Evolutionary conservation across 2,797 vertebrate species (phyloP), one percentile per base, ranked within the genome.

Genomic region (Ispidina lecontei): DNA sequence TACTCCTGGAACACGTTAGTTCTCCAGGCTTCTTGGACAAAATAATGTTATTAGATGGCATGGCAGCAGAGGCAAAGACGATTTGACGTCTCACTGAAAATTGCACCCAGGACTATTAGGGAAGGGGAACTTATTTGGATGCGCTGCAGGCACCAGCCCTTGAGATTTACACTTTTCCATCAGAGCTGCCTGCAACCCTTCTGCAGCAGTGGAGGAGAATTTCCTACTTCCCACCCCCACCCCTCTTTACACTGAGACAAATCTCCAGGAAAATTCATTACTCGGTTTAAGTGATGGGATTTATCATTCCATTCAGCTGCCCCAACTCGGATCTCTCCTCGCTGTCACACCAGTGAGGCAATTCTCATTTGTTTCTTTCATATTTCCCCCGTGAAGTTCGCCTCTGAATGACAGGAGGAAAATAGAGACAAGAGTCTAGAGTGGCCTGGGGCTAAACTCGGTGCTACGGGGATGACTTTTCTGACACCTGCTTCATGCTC

Each of bases 201-300:
- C 85, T 71, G 72, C 81, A 75, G 81, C 90, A 91, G 20, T 7
- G 0, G 28, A 85, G 65, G 64, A 83, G 64, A 86, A 91, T 88
- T 76, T 94, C 71, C 33, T 82, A 58, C 68, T 72, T 22, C 1
- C 29, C 68, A 23, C 33, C 16, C 62, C 65, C 18, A 39, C 35
- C 65, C 39, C 77, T 62, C 74, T 91, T 89, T 65, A 58, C 18
- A 47, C 77, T 33, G 94, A 94, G 89, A 93, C 88, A 92, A 90
- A 86, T 92, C 91, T 96, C 93, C 89, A 80, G 87, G 91, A 95
- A 94, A 93, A 95, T 95, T 89, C 91, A 74, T 94, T 82, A 89
- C 69, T 49, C 12, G 74, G 76, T 95, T 86, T 76, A 92, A 94
- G 92, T 31, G 76, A 90, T 51, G 74, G 91, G 91, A 72, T 94